Base-by-base conservation (phyloP, 1,140 invertebrate species). In the Drosophila malerkotliana region DNA sequence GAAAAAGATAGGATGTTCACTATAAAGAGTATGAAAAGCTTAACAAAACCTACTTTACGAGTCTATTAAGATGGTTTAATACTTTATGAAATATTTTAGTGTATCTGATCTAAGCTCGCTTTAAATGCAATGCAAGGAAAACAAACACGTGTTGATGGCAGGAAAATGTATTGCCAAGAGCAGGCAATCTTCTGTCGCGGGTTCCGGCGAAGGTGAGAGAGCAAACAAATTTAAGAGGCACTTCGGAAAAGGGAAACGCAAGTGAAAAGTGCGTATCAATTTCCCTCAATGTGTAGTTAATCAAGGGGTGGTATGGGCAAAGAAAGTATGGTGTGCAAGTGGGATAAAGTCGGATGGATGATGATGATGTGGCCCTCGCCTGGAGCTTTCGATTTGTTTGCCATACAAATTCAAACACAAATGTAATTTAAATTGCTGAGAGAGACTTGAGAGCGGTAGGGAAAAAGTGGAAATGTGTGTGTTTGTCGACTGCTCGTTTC, bases 361-460 rank as follows among this genome's bases (percentile, higher is more conserved):
- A 15, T 30, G 44, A 55, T 41, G 32, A 44, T 30, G 54, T 57
- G 44, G 53, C 24, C 34, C 14, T 28, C 14, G 21, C 21, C 21
- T n/a, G 21, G 26, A 59, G 57, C 47, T 59, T 24, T 59, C 26
- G 12, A 58, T 37, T 59, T 26, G 48, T 47, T 51, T 45, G 47
- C 28, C 54, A 51, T 41, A 32, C 56, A 60, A 67, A 52, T 60
- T 34, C 47, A 67, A 67, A 60, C 24, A 60, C 24, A 67, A 60
- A 44, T 67, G n/a, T 60, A 67, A 67, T 67, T 67, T 59, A 52
- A 67, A 60, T 52, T 24, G 47, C 30, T 12, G 32, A 39, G 21
- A 28, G 21, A 39, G 45, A 18, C 21, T 28, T 9, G 7, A 60
- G 45, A 37, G 34, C 18, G 55, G 12, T 9, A 26, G 3, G 47